Percentiles rank a stretch among this genome's conserved stretches.
These are phyloP conservation scores for Acrobeloides nanus DNA, from an alignment of 2,888 invertebrate species.

Conservation along the genomic window DNA sequence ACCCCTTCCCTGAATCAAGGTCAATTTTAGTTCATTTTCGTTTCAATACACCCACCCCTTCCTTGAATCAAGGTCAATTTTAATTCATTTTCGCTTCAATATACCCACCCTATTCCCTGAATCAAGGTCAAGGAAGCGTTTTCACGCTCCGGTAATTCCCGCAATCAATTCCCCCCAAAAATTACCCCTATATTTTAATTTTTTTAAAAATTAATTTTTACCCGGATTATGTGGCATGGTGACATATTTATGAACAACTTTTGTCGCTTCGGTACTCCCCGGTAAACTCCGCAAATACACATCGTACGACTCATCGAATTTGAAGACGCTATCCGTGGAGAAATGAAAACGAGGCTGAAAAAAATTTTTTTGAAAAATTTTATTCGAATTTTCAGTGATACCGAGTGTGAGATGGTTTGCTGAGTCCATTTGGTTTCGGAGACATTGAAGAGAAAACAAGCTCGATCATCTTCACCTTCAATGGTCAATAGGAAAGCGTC, in stretches of 20 bases:
- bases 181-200: too few relatives aligned
- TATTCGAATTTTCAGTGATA: conserved; percentile 4
- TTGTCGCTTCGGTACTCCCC: conserved; percentile 15
- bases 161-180: too few relatives aligned
- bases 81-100: too few relatives aligned
- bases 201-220: conserved; percentile 5
- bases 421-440: conserved; percentile 29
- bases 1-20: too few relatives aligned
- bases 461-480: conserved; percentile 28
- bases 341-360: conserved; percentile 51
- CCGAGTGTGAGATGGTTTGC: conserved; percentile 24
- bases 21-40: too few relatives aligned
- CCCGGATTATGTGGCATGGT: conserved; percentile 47
- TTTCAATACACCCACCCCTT: too few relatives aligned
- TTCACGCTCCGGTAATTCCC: too few relatives aligned
- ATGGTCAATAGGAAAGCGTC: conserved; percentile 44
- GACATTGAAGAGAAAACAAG: conserved; percentile 48
- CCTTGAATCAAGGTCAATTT: too few relatives aligned
- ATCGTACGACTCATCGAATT: conserved; percentile 35
- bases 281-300: conserved; percentile 37
- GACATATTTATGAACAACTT: conserved; percentile 24
- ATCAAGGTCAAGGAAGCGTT: too few relatives aligned
- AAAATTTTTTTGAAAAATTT: conserved; percentile 6
- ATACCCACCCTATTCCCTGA: too few relatives aligned
- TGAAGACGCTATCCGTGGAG: conserved; percentile 41